A percentile compares a stretch with the other conserved stretches of the same genome.
phyloP scores from a whole-genome alignment of 2,888 invertebrate genomes.

The Drosophila mulleri region DNA sequence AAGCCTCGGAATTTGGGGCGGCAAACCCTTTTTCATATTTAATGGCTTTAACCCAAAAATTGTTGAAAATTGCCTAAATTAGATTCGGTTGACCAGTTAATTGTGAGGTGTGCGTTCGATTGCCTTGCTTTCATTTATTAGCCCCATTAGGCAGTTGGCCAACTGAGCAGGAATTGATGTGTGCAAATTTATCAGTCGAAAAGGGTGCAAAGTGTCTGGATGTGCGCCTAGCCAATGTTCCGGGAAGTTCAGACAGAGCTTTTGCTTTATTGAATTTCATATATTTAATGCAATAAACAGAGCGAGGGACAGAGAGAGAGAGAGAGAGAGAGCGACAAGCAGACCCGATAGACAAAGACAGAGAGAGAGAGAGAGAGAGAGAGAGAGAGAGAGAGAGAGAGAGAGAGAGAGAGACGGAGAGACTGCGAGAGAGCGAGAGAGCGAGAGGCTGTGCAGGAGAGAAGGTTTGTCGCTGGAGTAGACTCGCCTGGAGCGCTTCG shows the following conservation, averaged over 20 bases:
- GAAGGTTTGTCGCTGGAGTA: constrained; percentile 10
- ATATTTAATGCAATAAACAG: constrained; percentile 28
- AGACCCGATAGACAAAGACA: no score
- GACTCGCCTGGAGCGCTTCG: constrained; percentile 19
- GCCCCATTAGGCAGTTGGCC: constrained; percentile 39
- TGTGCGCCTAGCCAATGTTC: constrained; percentile 1
- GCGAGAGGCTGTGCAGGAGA: constrained; percentile 15
- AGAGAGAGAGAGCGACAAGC: constrained; percentile 2
- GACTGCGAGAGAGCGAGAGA: not conserved
- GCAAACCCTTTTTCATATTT: not conserved
- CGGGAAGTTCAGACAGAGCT: constrained; percentile 40
- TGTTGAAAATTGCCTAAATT: constrained; percentile 57
- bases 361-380: not conserved
- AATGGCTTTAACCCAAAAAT: not conserved
- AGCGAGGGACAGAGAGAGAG: constrained; percentile 5
- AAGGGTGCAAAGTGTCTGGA: not conserved
- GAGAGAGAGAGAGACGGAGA: not conserved
- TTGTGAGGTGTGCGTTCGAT: constrained; percentile 29
- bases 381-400: not conserved
- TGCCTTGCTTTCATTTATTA: constrained; percentile 37
- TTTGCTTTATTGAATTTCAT: constrained; percentile 59
- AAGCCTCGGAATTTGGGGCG: not conserved
- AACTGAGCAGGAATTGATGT: constrained; percentile 40
- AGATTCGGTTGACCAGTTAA: constrained; percentile 31
- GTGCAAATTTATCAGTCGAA: constrained; percentile 18